Evolutionary conservation across 2,888 invertebrate species (phyloP).

Genomic region (Abrostola tripartita): DNA sequence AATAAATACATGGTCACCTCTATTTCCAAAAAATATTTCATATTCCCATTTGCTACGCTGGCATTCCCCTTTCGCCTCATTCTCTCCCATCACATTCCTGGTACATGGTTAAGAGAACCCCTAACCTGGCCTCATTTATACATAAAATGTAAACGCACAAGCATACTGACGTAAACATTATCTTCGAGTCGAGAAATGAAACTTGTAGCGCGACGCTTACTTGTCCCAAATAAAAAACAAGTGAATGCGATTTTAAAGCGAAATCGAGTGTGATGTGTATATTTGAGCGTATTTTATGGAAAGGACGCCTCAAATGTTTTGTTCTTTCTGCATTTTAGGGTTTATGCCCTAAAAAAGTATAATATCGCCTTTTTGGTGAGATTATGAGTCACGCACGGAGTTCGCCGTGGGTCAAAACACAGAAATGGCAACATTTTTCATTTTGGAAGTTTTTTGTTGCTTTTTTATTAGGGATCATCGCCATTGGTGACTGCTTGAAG

Average conservation of each 20-base stretch:
- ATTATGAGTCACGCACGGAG: conserved; percentile 44
- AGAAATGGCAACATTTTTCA: conserved; percentile 40
- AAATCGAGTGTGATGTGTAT: conserved; percentile 55
- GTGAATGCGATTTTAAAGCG: conserved; percentile 38
- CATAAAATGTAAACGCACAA: conserved; percentile 17
- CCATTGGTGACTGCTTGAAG: neutral
- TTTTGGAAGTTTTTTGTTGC: conserved; percentile 18
- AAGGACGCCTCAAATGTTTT: conserved; percentile 40
- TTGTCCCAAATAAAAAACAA: conserved; percentile 37
- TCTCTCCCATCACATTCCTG: too few relatives aligned
- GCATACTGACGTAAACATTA: conserved; percentile 22
- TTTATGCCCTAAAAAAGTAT: conserved; percentile 41
- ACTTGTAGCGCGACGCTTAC: conserved; percentile 21
- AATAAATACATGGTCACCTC: too few relatives aligned
- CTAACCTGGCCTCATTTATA: neutral
- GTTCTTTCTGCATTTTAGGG: conserved; percentile 43
- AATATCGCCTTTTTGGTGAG: conserved; percentile 40
- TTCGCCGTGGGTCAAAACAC: conserved; percentile 26
- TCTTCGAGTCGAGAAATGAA: conserved; percentile 28
- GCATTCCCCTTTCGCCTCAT: too few relatives aligned
- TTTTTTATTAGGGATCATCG: conserved; percentile 2
- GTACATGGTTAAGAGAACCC: too few relatives aligned
- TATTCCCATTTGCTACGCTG: too few relatives aligned
- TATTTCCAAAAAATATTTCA: too few relatives aligned
- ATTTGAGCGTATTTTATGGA: conserved; percentile 52